Evolutionary conservation across 2,113 vertebrate genomes (phyloP), one percentile per base, ranked within the genome.

Genomic region (Syrmaticus mikado): DNA sequence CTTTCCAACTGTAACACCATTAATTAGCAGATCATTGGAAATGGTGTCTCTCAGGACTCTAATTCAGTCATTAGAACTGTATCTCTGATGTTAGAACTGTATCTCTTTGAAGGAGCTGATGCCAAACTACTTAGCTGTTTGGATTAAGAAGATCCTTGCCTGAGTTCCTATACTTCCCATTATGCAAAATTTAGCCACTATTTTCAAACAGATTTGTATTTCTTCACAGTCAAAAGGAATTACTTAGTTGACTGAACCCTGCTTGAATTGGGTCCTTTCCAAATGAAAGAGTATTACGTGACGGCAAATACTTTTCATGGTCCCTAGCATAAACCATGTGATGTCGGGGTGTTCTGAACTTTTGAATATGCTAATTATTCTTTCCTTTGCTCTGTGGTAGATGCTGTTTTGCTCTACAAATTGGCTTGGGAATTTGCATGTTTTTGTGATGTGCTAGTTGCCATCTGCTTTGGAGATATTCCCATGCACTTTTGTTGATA

Each of bases 401-500:
- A 94, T 97, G 86, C 94, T 94, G 74, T 87, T 96, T 96, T 89
- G 74, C 66, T 92, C 13, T 48, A 78, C 72, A 88, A 87, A 93
- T 92, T 96, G 88, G 83, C 96, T 96, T 16, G 11, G 24, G 67
- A 88, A 90, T 79, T 74, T 93, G 80, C 24, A 43, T 95, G 91
- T 92, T 96, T 96, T 94, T 93, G 48, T 94, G 94, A 94, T 58
- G 70, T 95, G 82, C 90, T 94, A 91, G 83, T 90, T 97, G 96
- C 94, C 96, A 92, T 97, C 97, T 97, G 96, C 95, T 95, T 73
- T 90, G 93, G 97, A 97, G 95, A 89, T 95, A 96, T 74, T 96
- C 92, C 94, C 87, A n/a, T 92, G 48, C 52, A 52, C 82, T 94
- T 91, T 87, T 97, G 92, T 95, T 95, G 95, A 94, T 92, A 94